Evolutionary conservation across 2,888 invertebrate genomes (phyloP).

Genomic region (Liodrosophila aerea): DNA sequence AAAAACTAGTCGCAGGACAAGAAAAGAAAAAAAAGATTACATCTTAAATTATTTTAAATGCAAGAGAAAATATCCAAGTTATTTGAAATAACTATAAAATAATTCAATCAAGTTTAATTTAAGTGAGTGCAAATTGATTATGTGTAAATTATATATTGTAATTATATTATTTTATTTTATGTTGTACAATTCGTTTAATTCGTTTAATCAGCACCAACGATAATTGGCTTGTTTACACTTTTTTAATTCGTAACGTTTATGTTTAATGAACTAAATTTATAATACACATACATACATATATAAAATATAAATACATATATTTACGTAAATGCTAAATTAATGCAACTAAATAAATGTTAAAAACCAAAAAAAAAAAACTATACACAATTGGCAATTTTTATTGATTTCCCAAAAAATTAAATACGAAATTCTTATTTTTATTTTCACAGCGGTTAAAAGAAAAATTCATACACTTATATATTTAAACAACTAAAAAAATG

Average conservation of each 20-base stretch:
- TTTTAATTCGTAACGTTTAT: slow-evolving; percentile 52
- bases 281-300: slow-evolving; percentile 49
- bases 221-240: slow-evolving; percentile 56
- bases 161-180: slow-evolving; percentile 38
- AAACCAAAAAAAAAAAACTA: slow-evolving; percentile 50
- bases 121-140: slow-evolving; percentile 41
- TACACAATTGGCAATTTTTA: slow-evolving; percentile 67
- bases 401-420: too few species aligned
- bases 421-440: slow-evolving; percentile 11
- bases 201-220: slow-evolving; percentile 30
- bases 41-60: slow-evolving; percentile 9
- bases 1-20: slow-evolving; percentile 2
- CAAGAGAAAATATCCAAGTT: slow-evolving; percentile 58
- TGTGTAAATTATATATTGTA: slow-evolving; percentile 19
- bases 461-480: too few species aligned
- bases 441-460: slow-evolving; percentile 26
- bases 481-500: slow-evolving; percentile 32
- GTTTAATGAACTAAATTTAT: slow-evolving; percentile 49
- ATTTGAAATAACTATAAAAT: slow-evolving; percentile 77
- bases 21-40: slow-evolving; percentile 7
- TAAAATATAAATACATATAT: slow-evolving; percentile 53
- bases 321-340: slow-evolving; percentile 70
- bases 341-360: slow-evolving; percentile 78
- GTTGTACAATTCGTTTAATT: slow-evolving; percentile 51
- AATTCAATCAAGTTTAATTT: slow-evolving; percentile 14